A percentile compares a stretch with the other conserved stretches of the same genome.
phyloP scores from a whole-genome alignment of 2,797 vertebrate genomes.

The Cottoperca gobio region DNA sequence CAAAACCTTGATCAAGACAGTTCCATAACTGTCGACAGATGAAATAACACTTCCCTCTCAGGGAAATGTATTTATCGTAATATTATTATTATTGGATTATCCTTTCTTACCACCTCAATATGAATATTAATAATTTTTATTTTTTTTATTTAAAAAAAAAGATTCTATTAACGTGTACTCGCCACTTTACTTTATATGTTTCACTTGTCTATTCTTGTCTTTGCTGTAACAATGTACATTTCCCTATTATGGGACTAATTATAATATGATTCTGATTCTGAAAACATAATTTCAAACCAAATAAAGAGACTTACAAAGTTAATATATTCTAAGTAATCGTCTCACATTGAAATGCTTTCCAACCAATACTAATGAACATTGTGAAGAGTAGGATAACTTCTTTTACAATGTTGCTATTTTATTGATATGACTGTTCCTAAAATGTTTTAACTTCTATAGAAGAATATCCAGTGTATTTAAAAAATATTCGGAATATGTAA shows the following conservation, averaged over 20 bases:
- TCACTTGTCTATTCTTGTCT: too few species aligned
- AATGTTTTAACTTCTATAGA: background rate
- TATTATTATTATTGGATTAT: background rate
- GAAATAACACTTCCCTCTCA: background rate
- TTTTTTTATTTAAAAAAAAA: too few species aligned
- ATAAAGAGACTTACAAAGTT: background rate
- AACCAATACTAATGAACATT: background rate
- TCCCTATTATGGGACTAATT: too few species aligned
- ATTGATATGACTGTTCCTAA: background rate
- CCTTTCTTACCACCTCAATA: background rate
- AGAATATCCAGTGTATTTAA: background rate
- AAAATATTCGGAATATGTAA: background rate
- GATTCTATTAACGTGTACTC: too few species aligned
- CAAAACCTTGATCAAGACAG: background rate
- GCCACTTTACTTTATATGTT: too few species aligned
- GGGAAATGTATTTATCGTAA: too few species aligned
- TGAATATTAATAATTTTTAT: too few species aligned
- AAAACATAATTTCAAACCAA: conserved; percentile 5
- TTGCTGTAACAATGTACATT: too few species aligned
- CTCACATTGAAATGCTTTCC: background rate
- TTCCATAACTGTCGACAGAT: background rate
- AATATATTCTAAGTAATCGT: background rate
- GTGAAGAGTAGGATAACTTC: too few species aligned
- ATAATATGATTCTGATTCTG: too few species aligned
- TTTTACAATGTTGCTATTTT: too few species aligned